phyloP scores from a whole-genome alignment of 2,113 vertebrate genomes.

The Picathartes gymnocephalus region DNA sequence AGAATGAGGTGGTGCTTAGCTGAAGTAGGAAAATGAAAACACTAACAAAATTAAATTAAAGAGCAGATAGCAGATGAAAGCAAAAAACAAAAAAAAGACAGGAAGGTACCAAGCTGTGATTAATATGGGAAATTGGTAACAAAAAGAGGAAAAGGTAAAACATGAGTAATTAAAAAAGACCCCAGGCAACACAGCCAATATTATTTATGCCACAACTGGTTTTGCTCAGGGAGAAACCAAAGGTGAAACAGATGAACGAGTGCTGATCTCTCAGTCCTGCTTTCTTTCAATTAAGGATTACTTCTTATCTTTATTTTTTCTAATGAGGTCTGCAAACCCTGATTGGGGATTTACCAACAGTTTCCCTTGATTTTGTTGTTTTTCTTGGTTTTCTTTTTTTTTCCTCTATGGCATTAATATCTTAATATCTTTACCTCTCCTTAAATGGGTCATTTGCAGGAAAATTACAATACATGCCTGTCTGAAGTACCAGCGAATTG shows the following conservation, averaged over 20 bases:
- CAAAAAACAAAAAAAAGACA: not conserved
- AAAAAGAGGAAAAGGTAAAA: not conserved
- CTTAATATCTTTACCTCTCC: not conserved
- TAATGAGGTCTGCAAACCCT: not conserved
- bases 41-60: not conserved
- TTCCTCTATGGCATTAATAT: not conserved
- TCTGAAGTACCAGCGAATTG: not conserved
- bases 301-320: not conserved
- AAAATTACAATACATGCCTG: not conserved
- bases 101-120: not conserved
- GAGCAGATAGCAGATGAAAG: not conserved
- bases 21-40: not conserved
- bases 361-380: not conserved
- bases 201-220: not conserved
- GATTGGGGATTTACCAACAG: not conserved
- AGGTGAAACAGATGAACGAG: not conserved
- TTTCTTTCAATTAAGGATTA: not conserved
- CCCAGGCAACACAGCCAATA: not conserved
- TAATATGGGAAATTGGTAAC: not conserved
- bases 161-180: not conserved
- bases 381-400: not conserved
- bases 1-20: not conserved
- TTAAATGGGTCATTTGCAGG: not conserved
- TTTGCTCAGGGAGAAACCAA: not conserved
- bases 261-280: not conserved